phyloP scores from a whole-genome alignment of 2,113 vertebrate genomes.

The Tenrec ecaudatus region DNA sequence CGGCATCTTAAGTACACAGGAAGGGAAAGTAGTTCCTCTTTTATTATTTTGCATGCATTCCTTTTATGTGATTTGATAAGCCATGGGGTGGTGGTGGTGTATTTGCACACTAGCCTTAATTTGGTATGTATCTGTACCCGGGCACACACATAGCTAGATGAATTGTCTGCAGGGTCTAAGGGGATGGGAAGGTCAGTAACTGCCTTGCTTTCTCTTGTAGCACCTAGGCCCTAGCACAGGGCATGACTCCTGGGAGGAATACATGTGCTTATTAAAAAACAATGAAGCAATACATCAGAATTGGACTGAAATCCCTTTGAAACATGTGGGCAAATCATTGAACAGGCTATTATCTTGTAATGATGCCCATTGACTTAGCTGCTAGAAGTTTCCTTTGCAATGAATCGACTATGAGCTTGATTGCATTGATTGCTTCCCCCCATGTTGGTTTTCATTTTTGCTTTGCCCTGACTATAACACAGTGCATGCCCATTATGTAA shows the following conservation, averaged over 20 bases:
- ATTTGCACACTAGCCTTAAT: neutral
- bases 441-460: neutral
- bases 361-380: neutral
- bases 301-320: neutral
- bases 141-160: neutral
- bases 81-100: neutral
- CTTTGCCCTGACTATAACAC: neutral
- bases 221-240: fast-evolving
- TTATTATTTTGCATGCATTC: neutral
- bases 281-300: neutral
- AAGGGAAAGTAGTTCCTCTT: neutral
- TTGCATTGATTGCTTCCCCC: neutral
- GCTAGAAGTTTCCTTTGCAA: neutral
- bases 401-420: neutral
- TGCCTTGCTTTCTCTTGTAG: neutral
- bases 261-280: neutral
- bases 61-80: neutral
- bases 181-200: fast-evolving
- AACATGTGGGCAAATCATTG: neutral
- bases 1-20: neutral
- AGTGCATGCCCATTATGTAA: neutral
- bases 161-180: neutral
- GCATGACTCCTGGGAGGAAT: neutral
- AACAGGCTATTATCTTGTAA: neutral
- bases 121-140: neutral